Base-by-base conservation (phyloP, 2,797 vertebrate genomes). In the Onychomys arenicola region DNA sequence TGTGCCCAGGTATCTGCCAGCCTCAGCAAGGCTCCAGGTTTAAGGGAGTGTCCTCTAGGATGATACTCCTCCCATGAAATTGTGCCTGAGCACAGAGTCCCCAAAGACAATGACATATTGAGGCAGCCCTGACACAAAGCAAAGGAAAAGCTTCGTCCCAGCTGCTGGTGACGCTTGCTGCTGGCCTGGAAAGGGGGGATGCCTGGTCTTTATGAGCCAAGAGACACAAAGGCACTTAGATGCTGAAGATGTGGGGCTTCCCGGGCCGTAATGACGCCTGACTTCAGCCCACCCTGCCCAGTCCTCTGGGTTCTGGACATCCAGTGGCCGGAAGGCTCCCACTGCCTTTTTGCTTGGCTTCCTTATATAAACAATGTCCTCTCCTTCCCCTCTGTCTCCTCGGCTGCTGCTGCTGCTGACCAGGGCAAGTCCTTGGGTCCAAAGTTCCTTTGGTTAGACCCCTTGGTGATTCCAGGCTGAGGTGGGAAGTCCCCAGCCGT, bases 261-360 rank as follows among this genome's bases (percentile, higher is more conserved):
- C 5, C 0, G 0, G 6, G n/a, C 34, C 65, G 46, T 10, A 17
- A 37, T 0, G 40, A 27, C 25, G 9, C 17, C 46, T 32, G 11
- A 0, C 23, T 29, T 57, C 27, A 37, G 59, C 29, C 2, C 10
- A 52, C 19, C 57, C 16, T 13, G 5, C 27, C 73, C 67, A 34
- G 17, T 11, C 34, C 89, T 61, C 55, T 46, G 0, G 25, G 69
- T 32, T 83, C 87, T 73, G 81, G 80, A 12, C 21, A 19, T 59
- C 43, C 17, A 8, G 2, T 2, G 0, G 34, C n/a, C 32, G 12
- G 34, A 16, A 37, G 46, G n/a, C 13, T 16, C 29, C 88, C 55
- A 25, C 13, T 32, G 32, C 71, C 61, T 80, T 12, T 29, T 13
- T 14, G 5, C 90, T 90, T 83, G 84, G 57, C 57, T 69, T 73